Evolutionary conservation across 2,888 invertebrate species (phyloP), one percentile per base, ranked within the genome.

Genomic region (Tachina lurida): DNA sequence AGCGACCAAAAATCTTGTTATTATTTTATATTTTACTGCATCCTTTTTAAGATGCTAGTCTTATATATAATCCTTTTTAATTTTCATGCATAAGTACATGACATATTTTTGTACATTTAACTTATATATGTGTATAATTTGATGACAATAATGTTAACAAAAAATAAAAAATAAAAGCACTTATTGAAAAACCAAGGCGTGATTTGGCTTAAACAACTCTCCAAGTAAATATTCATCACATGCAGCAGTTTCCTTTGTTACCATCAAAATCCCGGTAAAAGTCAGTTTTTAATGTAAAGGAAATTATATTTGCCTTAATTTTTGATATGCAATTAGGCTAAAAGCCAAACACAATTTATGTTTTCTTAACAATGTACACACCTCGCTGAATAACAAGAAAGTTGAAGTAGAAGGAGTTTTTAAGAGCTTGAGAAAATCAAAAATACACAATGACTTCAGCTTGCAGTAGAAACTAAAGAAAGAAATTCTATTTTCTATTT

Each of bases 281-380:
- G 58, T 54, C 4, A 54, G 22, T 41, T 76, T 31, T 81, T 73
- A 73, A 74, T 12, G 12, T 31, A 22, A 60, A 54, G 65, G 58
- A 83, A 75, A 83, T 85, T 74, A 63, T 52, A 65, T 75, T 83
- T 65, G 45, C n/a, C 49, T 54, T 41, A 47, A 22, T 49, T 62
- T 76, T 63, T 58, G 22, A 22, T 67, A 75, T 83, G 65, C 85
- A 85, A 85, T 85, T 85, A 79, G 82, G 70, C 75, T 78, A 85
- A 85, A 79, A 82, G 85, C 78, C 58, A 85, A 85, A 85, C 71
- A 75, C 62, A 73, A 41, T 73, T 60, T 5, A 45, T 75, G 67
- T 13, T 19, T 39, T 31, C 19, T 15, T 7, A 54, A 47, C 62
- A 47, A 62, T n/a, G 39, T 47, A 63, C 22, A 19, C 41, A 70